These are phyloP conservation scores for Euwallacea fornicatus DNA, from an alignment of 1,140 invertebrate species.

Conservation along the genomic window DNA sequence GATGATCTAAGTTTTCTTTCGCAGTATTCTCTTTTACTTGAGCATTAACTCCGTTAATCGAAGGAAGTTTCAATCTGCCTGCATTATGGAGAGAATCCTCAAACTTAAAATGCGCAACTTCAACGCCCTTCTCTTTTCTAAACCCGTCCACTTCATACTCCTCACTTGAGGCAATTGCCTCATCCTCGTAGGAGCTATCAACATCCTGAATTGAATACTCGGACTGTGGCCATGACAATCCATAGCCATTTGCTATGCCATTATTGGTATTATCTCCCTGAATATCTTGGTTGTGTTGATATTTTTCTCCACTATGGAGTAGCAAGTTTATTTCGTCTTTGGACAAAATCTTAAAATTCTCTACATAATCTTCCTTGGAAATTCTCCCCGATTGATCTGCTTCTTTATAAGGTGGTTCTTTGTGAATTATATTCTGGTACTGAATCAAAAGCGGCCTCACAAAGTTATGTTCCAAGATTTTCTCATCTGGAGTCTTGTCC, in stretches of 20 bases:
- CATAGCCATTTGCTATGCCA: constrained; percentile 10
- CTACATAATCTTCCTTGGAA: constrained; percentile 49
- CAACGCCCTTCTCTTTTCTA: too few relatives aligned
- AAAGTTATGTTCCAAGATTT: constrained; percentile 50
- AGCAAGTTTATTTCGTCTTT: constrained; percentile 44
- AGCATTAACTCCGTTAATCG: neutral
- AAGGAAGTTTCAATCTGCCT: too few relatives aligned
- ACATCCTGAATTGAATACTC: too few relatives aligned
- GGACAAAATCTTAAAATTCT: constrained; percentile 41
- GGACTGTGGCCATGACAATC: neutral
- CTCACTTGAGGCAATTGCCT: too few relatives aligned
- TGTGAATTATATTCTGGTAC: constrained; percentile 44
- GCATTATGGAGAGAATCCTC: too few relatives aligned
- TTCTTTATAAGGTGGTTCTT: constrained; percentile 37
- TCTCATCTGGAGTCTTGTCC: constrained; percentile 47
- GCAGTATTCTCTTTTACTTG: neutral
- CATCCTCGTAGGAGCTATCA: too few relatives aligned
- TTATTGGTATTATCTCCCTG: neutral
- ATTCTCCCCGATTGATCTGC: constrained; percentile 38
- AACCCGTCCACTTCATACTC: too few relatives aligned
- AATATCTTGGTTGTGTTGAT: constrained; percentile 33
- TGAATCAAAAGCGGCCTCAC: constrained; percentile 48
- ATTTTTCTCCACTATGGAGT: constrained; percentile 37
- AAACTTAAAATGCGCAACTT: too few relatives aligned
- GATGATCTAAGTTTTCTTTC: too few relatives aligned